A percentile compares a stretch with the other conserved stretches of the same genome.
Evolutionary conservation across 2,113 vertebrate species (phyloP).

Genomic region (Melanerpes aurifrons): DNA sequence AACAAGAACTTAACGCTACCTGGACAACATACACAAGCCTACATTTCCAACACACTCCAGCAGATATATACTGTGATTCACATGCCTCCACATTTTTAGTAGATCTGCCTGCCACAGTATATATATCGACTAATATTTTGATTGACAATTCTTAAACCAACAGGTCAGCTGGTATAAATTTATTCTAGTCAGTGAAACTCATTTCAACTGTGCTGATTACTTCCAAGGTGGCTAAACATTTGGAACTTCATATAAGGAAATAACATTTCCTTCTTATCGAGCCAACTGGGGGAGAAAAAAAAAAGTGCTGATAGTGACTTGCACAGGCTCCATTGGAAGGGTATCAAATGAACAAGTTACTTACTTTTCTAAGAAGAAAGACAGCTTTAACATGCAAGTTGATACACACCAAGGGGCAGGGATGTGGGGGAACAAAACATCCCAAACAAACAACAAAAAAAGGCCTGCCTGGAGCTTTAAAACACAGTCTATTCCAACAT

Average conservation of each 20-base stretch:
- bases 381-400: neutral
- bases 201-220: neutral
- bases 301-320: neutral
- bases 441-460: neutral
- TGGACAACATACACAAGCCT: neutral
- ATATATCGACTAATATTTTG: neutral
- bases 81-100: neutral
- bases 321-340: neutral
- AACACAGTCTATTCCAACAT: neutral
- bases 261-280: slow-evolving; percentile 46
- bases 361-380: neutral
- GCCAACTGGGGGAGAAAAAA: neutral
- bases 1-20: neutral
- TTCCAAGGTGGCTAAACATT: slow-evolving; percentile 15
- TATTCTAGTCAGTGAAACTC: neutral
- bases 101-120: neutral
- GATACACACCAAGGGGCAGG: neutral
- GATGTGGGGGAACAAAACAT: neutral
- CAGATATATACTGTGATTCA: neutral
- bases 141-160: neutral
- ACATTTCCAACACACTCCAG: neutral
- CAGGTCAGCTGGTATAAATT: neutral
- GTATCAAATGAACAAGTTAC: neutral
- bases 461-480: neutral
- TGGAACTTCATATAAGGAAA: neutral